Conservation (phyloP, 2,113 vertebrate species). For the Notothenia rossii region DNA sequence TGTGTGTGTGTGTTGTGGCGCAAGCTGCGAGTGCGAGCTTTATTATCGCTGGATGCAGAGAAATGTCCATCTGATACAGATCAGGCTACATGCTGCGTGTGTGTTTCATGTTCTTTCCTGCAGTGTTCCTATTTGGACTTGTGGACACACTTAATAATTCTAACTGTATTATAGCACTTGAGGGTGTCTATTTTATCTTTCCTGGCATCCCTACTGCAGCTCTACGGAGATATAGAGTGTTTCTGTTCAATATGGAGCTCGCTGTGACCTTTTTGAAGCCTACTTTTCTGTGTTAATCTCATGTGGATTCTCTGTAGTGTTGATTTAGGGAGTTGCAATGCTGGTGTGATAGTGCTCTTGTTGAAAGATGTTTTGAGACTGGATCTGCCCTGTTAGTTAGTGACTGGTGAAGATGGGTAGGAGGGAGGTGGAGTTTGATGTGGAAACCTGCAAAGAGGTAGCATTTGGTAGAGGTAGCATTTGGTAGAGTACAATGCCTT, state of each 20-base stretch:
- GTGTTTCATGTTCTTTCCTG: neutral
- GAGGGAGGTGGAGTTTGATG: slow-evolving; percentile 18
- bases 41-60: slow-evolving; percentile 1
- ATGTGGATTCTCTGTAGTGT: neutral
- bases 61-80: slow-evolving; percentile 22
- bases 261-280: slow-evolving; percentile 24
- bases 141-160: slow-evolving; percentile 31
- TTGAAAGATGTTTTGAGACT: neutral
- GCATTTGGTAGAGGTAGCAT: neutral
- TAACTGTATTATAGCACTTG: slow-evolving; percentile 3
- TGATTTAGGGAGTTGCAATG: neutral
- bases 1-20: slow-evolving; percentile 5
- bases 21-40: slow-evolving; percentile 14
- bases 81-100: neutral
- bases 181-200: slow-evolving; percentile 25
- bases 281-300: neutral
- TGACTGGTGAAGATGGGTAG: neutral
- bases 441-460: neutral
- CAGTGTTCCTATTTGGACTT: slow-evolving; percentile 26
- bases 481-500: neutral
- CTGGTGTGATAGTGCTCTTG: neutral
- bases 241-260: neutral
- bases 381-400: slow-evolving; percentile 3
- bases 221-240: neutral
- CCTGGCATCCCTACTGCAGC: neutral